These are phyloP conservation scores for Pantherophis alleghaniensis DNA, from an alignment of 2,797 vertebrate genomes.

Conservation along the genomic window DNA sequence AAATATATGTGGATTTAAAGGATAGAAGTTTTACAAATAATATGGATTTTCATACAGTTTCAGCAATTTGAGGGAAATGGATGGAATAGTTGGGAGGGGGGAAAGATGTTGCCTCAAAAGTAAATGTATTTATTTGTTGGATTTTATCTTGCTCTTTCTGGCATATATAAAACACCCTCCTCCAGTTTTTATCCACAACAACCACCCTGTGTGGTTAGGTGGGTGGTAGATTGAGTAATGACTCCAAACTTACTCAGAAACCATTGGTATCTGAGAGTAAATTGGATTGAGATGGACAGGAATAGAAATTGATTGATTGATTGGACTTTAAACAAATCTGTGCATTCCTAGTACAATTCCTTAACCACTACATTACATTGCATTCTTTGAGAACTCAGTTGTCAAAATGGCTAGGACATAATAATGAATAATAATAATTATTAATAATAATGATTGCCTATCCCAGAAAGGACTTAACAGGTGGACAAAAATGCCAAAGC, in stretches of 20 bases:
- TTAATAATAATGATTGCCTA: not conserved
- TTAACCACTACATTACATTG: not conserved
- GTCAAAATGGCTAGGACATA: not conserved
- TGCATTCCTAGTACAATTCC: not conserved
- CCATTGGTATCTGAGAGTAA: not conserved
- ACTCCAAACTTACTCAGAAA: not conserved
- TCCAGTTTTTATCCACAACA: not conserved
- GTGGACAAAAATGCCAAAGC: not conserved
- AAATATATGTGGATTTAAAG: not conserved
- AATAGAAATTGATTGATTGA: not conserved
- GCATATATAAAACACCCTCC: not conserved
- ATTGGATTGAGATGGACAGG: not conserved
- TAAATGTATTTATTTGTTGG: not conserved
- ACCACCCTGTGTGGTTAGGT: not conserved
- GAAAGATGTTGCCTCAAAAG: not conserved
- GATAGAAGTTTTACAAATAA: not conserved
- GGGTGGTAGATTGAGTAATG: not conserved
- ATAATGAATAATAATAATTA: not conserved
- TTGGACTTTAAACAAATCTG: not conserved
- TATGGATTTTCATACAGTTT: not conserved
- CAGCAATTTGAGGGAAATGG: not conserved
- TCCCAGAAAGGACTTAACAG: not conserved
- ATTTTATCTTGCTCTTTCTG: not conserved
- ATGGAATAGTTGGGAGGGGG: rapidly evolving
- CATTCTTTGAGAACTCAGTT: not conserved